Conservation (phyloP, 2,113 vertebrate genomes). For the Pseudopipra pipra region DNA sequence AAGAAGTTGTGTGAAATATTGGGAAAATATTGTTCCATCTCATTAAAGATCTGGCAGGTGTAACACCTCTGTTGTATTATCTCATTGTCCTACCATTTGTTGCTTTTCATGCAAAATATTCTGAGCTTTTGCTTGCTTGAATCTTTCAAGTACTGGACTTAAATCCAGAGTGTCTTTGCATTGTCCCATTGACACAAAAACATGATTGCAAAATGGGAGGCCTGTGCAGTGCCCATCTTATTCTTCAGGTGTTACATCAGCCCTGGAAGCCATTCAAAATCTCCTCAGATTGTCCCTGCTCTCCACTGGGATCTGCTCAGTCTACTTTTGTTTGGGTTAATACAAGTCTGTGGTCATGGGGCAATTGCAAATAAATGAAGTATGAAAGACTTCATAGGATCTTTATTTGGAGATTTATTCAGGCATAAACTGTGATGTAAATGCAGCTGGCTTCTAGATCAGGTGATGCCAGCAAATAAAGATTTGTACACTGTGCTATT, state of each 20-base stretch:
- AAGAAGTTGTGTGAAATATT: neutral
- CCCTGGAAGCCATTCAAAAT: neutral
- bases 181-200: neutral
- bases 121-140: neutral
- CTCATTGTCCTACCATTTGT: neutral
- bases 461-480: neutral
- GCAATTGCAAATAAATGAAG: slow-evolving; percentile 4
- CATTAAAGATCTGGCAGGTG: neutral
- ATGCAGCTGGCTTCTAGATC: neutral
- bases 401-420: slow-evolving; percentile 18
- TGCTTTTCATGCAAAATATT: neutral
- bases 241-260: neutral
- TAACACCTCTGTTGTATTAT: neutral
- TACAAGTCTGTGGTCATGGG: neutral
- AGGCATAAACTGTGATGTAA: slow-evolving; percentile 16
- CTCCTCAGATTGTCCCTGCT: neutral
- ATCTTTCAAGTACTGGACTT: neutral
- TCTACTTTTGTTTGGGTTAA: slow-evolving; percentile 14
- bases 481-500: neutral
- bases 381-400: neutral
- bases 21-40: neutral
- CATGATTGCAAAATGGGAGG: neutral
- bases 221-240: neutral
- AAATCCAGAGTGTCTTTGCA: neutral
- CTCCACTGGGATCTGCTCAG: neutral